A percentile compares a stretch with the other conserved stretches of the same genome.
These are phyloP conservation scores for Laspeyria flexula DNA, from an alignment of 2,888 invertebrate species.

Conservation along the genomic window DNA sequence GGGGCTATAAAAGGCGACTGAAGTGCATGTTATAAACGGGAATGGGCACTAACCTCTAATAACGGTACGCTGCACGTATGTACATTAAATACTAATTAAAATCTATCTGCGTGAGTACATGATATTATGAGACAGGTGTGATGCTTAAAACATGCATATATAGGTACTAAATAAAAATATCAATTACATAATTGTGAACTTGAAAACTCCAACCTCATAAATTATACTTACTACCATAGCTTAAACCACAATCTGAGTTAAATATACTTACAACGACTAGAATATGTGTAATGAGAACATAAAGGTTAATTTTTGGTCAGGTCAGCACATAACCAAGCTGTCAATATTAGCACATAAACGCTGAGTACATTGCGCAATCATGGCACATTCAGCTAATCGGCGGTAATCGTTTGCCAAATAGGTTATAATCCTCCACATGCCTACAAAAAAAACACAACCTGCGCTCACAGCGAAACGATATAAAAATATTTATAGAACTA, in stretches of 20 bases:
- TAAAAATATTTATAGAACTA: constrained; percentile 44
- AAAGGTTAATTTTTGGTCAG: constrained; percentile 16
- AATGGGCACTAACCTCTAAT: constrained; percentile 8
- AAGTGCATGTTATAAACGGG: constrained; percentile 19
- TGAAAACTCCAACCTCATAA: no score
- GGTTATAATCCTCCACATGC: constrained; percentile 36
- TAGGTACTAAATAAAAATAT: no score
- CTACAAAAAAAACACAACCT: constrained; percentile 29
- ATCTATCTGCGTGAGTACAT: no score
- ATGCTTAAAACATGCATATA: no score
- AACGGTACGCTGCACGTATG: not conserved
- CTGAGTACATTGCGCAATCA: constrained; percentile 2
- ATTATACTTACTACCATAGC: not conserved
- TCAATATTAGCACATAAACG: constrained; percentile 10
- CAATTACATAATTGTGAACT: no score
- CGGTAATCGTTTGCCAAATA: constrained; percentile 54
- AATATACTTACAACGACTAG: no score
- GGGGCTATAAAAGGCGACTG: constrained; percentile 8
- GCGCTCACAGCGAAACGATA: constrained; percentile 36
- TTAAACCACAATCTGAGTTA: not conserved
- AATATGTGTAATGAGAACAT: constrained; percentile 7
- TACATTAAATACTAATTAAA: not conserved
- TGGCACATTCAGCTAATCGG: constrained; percentile 36
- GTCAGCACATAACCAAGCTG: constrained; percentile 9
- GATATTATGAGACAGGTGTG: no score